Percentiles rank a stretch among this genome's conserved stretches.
These are phyloP conservation scores for Pristionchus fissidentatus DNA, from an alignment of 2,888 invertebrate species.

Conservation along the genomic window DNA sequence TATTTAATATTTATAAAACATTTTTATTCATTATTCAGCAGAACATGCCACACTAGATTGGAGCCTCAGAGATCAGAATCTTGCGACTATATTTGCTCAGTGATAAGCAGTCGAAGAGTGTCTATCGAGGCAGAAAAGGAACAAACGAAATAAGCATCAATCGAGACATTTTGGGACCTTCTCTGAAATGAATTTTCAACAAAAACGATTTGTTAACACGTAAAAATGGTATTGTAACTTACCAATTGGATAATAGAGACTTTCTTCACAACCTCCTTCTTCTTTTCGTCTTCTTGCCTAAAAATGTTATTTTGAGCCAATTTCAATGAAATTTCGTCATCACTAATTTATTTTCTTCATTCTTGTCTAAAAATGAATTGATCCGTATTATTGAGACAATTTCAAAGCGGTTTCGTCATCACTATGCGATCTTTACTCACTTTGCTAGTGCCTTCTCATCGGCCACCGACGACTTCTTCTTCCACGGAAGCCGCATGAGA, in stretches of 20 bases:
- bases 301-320: neutral
- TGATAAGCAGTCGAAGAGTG: neutral
- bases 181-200: too few species aligned
- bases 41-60: neutral
- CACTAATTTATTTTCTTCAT: neutral
- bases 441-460: conserved; percentile 12
- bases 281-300: conserved; percentile 45
- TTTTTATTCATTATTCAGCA: neutral
- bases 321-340: neutral
- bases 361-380: neutral
- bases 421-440: neutral
- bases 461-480: conserved; percentile 19
- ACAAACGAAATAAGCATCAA: neutral
- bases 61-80: neutral
- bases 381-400: neutral
- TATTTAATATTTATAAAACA: neutral
- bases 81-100: neutral
- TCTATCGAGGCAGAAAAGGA: neutral
- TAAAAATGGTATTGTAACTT: neutral
- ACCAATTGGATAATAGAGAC: conserved; percentile 62
- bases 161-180: too few species aligned
- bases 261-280: conserved; percentile 52
- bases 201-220: neutral
- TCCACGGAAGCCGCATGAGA: conserved; percentile 38
- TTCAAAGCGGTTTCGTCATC: neutral